phyloP scores from a whole-genome alignment of 2,113 vertebrate genomes.

The Pachyramphus minor region DNA sequence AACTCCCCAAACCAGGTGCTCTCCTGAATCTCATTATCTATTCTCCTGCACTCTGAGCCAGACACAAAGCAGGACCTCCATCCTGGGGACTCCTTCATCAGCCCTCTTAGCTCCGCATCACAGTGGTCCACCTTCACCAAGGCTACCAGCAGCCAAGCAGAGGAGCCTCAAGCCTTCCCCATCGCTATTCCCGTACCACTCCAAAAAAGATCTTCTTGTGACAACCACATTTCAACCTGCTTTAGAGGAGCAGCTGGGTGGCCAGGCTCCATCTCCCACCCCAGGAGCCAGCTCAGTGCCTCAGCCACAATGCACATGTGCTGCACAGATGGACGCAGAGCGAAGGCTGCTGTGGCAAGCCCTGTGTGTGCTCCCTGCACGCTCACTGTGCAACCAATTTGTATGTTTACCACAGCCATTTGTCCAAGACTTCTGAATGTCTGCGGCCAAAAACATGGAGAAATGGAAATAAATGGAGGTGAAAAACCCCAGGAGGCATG shows the following conservation, averaged over 20 bases:
- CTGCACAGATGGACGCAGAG: background rate
- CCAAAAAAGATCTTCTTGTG: background rate
- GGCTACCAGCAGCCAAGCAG: background rate
- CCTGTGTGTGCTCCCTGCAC: background rate
- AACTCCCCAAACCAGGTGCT: background rate
- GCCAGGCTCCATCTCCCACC: background rate
- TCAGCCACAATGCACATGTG: conserved; percentile 18
- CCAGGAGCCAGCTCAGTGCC: background rate
- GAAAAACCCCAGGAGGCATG: background rate
- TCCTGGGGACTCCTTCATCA: background rate
- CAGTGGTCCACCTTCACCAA: background rate
- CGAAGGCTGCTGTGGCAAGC: background rate
- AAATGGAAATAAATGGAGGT: background rate
- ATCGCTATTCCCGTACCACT: background rate
- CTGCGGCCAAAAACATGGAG: background rate
- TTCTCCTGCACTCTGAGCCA: background rate
- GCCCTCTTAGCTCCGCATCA: background rate
- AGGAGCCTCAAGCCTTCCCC: background rate
- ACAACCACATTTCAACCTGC: background rate
- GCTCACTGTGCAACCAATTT: background rate
- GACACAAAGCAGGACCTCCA: background rate
- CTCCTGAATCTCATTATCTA: background rate
- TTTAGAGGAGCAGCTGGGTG: background rate
- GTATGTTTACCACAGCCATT: conserved; percentile 34
- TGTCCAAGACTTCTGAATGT: conserved; percentile 1